phyloP scores from a whole-genome alignment of 2,888 invertebrate species.

The Petrolisthes cinctipes region DNA sequence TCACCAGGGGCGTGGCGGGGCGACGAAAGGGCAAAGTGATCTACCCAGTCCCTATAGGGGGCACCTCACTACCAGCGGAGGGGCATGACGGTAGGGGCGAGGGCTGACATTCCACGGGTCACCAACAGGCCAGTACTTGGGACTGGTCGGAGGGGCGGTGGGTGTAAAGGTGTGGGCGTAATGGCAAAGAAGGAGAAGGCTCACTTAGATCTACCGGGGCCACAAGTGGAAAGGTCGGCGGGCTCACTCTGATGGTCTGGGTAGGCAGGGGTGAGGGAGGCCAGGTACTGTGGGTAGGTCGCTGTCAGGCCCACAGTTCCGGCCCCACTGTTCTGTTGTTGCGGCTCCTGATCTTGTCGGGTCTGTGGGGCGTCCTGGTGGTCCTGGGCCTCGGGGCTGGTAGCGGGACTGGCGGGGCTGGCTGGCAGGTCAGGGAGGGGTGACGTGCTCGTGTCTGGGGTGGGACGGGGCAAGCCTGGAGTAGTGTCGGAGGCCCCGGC shows the following conservation, averaged over 20 bases:
- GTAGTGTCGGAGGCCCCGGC: conserved; percentile 1
- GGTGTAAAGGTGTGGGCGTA: not conserved
- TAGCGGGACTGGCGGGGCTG: conserved; percentile 36
- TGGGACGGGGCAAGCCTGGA: conserved; percentile 35
- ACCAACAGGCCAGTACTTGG: not conserved
- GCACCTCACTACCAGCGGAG: not conserved
- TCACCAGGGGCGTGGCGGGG: not conserved
- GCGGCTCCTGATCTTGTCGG: conserved; percentile 24
- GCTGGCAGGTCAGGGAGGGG: conserved; percentile 17
- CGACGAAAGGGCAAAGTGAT: not conserved
- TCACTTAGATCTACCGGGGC: conserved; percentile 48
- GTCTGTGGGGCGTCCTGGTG: conserved; percentile 13
- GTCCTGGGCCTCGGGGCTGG: conserved; percentile 33
- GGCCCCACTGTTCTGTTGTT: not conserved
- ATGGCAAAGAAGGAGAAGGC: not conserved
- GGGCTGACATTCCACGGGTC: not conserved
- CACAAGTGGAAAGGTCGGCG: conserved; percentile 52
- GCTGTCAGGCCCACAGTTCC: conserved; percentile 2
- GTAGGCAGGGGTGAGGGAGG: conserved; percentile 50
- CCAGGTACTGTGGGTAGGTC: conserved; percentile 48
- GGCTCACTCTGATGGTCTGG: conserved; percentile 54
- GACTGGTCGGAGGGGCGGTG: not conserved
- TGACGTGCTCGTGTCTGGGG: conserved; percentile 24
- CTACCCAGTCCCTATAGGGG: not conserved
- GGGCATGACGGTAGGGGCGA: not conserved